A percentile compares a stretch with the other conserved stretches of the same genome.
Conservation (phyloP, 2,113 vertebrate species). For the Abramis brama region DNA sequence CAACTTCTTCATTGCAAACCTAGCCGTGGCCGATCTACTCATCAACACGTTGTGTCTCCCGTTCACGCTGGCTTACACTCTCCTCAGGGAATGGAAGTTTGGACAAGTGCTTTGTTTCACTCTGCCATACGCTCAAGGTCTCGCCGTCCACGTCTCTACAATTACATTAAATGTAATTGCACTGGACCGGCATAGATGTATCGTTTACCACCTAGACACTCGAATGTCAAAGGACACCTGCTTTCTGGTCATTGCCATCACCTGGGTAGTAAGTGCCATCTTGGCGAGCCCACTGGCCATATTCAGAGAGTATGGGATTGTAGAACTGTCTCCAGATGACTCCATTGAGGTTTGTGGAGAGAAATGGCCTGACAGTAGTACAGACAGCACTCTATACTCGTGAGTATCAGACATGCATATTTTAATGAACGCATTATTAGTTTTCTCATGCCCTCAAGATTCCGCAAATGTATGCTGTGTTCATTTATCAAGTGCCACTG, state of each 20-base stretch:
- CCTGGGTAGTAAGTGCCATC: constrained; percentile 87
- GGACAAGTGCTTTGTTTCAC: constrained; percentile 87
- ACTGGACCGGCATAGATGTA: constrained; percentile 89
- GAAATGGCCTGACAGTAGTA: constrained; percentile 86
- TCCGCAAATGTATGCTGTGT: not conserved
- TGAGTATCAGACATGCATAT: constrained; percentile 33
- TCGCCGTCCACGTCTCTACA: constrained; percentile 92
- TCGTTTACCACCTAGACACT: constrained; percentile 88
- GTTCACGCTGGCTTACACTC: constrained; percentile 89
- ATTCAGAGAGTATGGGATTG: constrained; percentile 87
- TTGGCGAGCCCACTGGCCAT: constrained; percentile 92
- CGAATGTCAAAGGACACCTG: constrained; percentile 90
- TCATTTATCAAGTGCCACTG: constrained; percentile 20
- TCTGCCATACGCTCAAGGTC: constrained; percentile 89
- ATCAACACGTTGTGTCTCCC: constrained; percentile 91
- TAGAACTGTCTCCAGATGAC: constrained; percentile 81
- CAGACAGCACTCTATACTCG: constrained; percentile 83
- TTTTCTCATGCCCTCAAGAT: not conserved
- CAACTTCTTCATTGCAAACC: constrained; percentile 93
- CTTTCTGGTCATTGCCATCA: constrained; percentile 83
- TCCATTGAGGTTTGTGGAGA: constrained; percentile 87
- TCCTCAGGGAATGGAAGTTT: constrained; percentile 89
- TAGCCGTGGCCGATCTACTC: constrained; percentile 89
- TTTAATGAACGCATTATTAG: constrained; percentile 21
- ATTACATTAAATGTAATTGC: constrained; percentile 93